Evolutionary conservation across 2,888 invertebrate species (phyloP), one percentile per base, ranked within the genome.

Genomic region (Thyatira batis): DNA sequence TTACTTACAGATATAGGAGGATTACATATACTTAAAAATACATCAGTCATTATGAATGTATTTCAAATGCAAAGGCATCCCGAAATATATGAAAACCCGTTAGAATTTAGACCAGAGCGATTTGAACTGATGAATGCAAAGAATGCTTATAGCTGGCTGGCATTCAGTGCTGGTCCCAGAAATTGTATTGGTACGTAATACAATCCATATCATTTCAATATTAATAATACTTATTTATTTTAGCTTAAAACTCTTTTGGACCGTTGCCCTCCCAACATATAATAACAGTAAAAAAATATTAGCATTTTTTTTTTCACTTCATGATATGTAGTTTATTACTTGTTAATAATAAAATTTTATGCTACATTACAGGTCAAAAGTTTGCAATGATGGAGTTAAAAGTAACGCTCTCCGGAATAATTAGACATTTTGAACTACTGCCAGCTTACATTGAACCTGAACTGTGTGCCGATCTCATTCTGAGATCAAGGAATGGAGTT

Each of bases 91-190:
- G 90, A 93, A 0, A 85, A 94, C 55, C 93, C 94, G 0, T 76
- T 93, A 51, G 84, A 79, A 45, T 93, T 85, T 55, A 69, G 68
- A 5, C 94, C 94, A 0, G 93, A 93, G 53, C 86, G 94, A 21
- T 94, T 93, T 60, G 84, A 89, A 43, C 54, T 67, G 0, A 27
- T 46, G 3, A 61, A 60, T 20, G 1, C 68, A 73, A 82, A 52
- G 74, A 82, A 57, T 70, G 84, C 66, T 73, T 92, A 92, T 65
- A 87, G 87, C 20, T 94, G 92, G 81, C 69, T 95, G 1, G 92
- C 94, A 0, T 95, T 95, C 55, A 94, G 94, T 65, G 94, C 94
- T 8, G 94, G 94, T 0, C 93, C 94, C 0, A 90, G 94, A 45
- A 95, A 94, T 67, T 94, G 94, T 61, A 93, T 94, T 56, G 93